A percentile compares a stretch with the other conserved stretches of the same genome.
These are phyloP conservation scores for Oncopeltus fasciatus DNA, from an alignment of 1,140 invertebrate genomes.

Conservation along the genomic window DNA sequence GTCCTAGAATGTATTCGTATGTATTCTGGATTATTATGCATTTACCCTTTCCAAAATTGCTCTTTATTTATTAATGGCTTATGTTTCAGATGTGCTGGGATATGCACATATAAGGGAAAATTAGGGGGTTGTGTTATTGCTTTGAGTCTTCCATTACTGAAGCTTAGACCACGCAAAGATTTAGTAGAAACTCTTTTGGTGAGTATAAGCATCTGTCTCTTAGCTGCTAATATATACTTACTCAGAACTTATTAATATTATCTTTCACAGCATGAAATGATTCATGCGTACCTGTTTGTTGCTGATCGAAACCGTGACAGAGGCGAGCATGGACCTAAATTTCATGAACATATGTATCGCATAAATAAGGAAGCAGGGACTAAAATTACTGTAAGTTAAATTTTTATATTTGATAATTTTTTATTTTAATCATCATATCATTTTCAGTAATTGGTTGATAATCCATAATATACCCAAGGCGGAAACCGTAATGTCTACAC, in stretches of 20 bases:
- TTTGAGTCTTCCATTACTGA: conserved; percentile 78
- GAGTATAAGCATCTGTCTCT: conserved; percentile 21
- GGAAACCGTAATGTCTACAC: too few species aligned
- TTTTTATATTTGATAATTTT: too few species aligned
- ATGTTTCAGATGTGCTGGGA: conserved; percentile 53
- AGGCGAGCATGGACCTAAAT: conserved; percentile 88
- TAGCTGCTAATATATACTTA: not conserved
- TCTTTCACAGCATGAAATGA: conserved; percentile 84
- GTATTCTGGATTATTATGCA: conserved; percentile 26
- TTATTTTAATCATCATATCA: too few species aligned
- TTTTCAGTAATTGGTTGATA: too few species aligned
- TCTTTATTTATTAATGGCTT: not conserved
- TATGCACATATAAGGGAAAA: conserved; percentile 60
- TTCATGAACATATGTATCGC: conserved; percentile 81
- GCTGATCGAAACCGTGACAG: conserved; percentile 65
- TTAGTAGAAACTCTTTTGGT: conserved; percentile 86
- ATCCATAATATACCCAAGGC: too few species aligned
- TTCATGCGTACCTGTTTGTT: conserved; percentile 92
- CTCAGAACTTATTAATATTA: conserved; percentile 19
- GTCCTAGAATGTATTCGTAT: conserved; percentile 83
- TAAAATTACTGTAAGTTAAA: conserved; percentile 64
- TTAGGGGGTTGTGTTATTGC: conserved; percentile 63
- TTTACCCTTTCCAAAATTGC: not conserved
- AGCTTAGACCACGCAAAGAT: conserved; percentile 82
- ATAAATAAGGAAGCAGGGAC: conserved; percentile 80